Evolutionary conservation across 2,888 invertebrate species (phyloP), one percentile per base, ranked within the genome.

Genomic region (Dynastes grantii): DNA sequence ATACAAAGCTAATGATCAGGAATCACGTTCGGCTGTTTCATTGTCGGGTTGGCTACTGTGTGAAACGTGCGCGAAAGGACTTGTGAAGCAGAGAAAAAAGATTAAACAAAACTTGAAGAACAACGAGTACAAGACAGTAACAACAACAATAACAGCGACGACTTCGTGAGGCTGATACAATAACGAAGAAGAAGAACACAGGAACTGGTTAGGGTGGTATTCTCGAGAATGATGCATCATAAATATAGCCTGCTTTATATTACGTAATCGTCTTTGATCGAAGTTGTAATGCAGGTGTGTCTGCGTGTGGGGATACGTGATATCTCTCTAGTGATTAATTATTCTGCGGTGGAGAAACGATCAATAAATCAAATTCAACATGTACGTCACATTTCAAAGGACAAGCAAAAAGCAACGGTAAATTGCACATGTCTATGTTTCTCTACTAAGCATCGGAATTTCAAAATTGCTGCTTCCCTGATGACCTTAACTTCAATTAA

Each of bases 11-110:
- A 68, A 68, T 68, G 51, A 68, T 68, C 29, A 51, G 29, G 51
- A 51, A 68, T 68, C 68, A 68, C 68, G 68, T 51, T 68, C 68
- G 29, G 51, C 13, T 11, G 51, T 68, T 68, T 68, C 29, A 51
- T 68, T 51, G 51, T 68, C 27, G 68, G 13, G 32, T 5, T 58
- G 55, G 55, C 68, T 68, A 68, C 68, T 51, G 68, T 68, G 51
- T 51, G 51, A 68, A 68, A 68, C 68, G 51, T 68, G 68, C 51
- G 49, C 22, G 68, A 51, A 53, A 68, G 51, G 51, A 68, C 68
- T 45, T 27, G 68, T 9, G 55, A 58, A 22, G 22, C 45, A 40
- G 40, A 16, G 16, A 40, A 49, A 68, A 68, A 68, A 68, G 49
- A 29, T 2, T 29, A 13, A 51, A 51, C 29, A 53, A 29, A 29